Percentiles rank a stretch among this genome's conserved stretches.
Conservation (phyloP, 2,888 invertebrate species). For the Cerastis leucographa region DNA sequence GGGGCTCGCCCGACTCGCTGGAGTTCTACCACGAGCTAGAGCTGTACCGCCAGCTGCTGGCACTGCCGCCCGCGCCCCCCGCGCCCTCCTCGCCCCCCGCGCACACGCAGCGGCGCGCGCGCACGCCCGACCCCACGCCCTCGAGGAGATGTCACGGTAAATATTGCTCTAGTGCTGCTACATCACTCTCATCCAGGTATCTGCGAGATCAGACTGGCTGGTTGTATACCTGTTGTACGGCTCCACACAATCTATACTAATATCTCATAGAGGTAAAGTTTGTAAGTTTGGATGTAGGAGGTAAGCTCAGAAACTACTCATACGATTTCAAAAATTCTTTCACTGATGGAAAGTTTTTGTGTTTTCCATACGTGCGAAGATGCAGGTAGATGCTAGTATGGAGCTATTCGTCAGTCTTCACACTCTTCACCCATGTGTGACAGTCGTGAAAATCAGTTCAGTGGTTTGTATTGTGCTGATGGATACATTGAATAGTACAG, state of each 20-base stretch:
- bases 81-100: constrained; percentile 23
- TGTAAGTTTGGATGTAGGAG: background rate
- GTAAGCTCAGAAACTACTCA: too few relatives aligned
- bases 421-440: too few relatives aligned
- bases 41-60: constrained; percentile 85
- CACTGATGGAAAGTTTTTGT: too few relatives aligned
- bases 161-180: background rate
- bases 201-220: background rate
- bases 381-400: too few relatives aligned
- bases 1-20: constrained; percentile 76
- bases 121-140: constrained; percentile 66
- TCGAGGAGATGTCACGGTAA: constrained; percentile 51
- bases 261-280: background rate
- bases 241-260: background rate
- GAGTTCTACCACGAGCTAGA: constrained; percentile 88
- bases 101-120: constrained; percentile 57
- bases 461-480: too few relatives aligned
- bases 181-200: background rate
- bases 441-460: too few relatives aligned
- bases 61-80: constrained; percentile 71
- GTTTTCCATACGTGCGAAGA: too few relatives aligned
- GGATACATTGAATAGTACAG: too few relatives aligned
- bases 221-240: background rate
- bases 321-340: too few relatives aligned
- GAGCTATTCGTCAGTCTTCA: too few relatives aligned